These are phyloP conservation scores for Ctena decussata DNA, from an alignment of 2,888 invertebrate species.

Conservation along the genomic window DNA sequence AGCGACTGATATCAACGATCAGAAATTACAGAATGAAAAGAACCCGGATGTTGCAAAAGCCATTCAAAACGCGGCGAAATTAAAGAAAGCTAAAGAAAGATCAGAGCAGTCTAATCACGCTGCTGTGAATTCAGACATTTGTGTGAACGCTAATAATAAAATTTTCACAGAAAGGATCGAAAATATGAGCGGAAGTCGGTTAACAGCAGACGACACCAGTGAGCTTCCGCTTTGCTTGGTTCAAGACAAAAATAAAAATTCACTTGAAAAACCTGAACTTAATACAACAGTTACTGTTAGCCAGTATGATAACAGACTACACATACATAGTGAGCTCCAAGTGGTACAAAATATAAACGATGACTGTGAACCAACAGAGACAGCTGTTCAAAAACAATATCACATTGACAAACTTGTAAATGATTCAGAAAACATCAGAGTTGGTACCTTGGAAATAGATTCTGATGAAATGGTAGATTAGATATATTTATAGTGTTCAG, in stretches of 20 bases:
- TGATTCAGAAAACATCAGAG: background rate
- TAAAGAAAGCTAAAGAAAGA: conserved; percentile 65
- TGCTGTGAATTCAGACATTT: background rate
- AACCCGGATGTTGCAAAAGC: conserved; percentile 71
- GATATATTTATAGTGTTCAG: too few relatives aligned
- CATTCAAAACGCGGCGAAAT: conserved; percentile 66
- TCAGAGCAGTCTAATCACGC: conserved; percentile 24
- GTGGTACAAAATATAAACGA: background rate
- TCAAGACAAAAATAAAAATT: background rate
- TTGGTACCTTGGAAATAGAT: background rate
- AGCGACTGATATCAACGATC: conserved; percentile 95
- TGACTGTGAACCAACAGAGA: background rate
- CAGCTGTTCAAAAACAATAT: background rate
- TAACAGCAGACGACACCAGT: background rate
- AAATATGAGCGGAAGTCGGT: background rate
- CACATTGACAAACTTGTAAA: background rate
- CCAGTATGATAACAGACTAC: background rate
- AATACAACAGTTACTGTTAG: background rate
- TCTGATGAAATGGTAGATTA: too few relatives aligned
- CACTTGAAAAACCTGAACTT: background rate
- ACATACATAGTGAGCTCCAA: too few relatives aligned
- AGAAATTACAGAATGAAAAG: conserved; percentile 89
- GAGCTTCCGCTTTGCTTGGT: background rate
- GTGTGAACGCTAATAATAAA: background rate
- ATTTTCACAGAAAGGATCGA: background rate